Conservation (phyloP, 2,888 invertebrate species). For the Chrysolina haemoptera region DNA sequence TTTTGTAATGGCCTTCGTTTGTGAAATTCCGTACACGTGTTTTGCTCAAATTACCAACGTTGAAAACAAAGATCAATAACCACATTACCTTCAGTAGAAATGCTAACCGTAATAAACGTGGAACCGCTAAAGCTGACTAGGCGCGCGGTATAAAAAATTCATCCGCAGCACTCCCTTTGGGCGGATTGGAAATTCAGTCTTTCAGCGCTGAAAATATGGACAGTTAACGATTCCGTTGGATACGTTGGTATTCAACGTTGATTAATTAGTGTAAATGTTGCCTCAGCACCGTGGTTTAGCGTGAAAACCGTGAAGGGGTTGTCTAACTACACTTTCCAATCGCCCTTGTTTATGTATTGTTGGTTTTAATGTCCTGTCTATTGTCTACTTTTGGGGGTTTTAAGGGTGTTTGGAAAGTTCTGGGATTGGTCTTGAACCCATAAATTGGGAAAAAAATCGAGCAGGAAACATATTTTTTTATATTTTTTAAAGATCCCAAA, state of each 20-base stretch:
- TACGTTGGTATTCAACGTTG: background rate
- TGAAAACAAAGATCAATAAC: background rate
- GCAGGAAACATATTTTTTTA: too few species aligned
- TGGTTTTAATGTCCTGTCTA: background rate
- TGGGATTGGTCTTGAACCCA: too few species aligned
- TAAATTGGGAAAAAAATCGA: too few species aligned
- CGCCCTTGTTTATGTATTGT: background rate
- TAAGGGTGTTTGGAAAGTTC: too few species aligned
- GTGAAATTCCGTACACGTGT: too few species aligned
- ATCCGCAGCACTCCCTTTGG: background rate
- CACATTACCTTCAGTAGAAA: background rate
- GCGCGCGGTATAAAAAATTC: background rate
- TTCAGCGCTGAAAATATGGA: slow-evolving; percentile 4
- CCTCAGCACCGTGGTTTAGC: background rate
- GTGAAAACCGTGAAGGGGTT: background rate
- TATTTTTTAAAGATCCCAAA: too few species aligned
- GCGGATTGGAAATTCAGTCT: slow-evolving; percentile 7
- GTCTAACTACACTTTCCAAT: background rate
- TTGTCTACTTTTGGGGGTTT: too few species aligned
- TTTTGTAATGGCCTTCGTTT: too few species aligned
- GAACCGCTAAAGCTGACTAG: background rate
- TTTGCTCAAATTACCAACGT: too few species aligned
- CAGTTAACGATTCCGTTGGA: background rate
- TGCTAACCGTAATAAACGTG: background rate
- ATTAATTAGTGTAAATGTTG: slow-evolving; percentile 8